phyloP scores from a whole-genome alignment of 2,113 vertebrate genomes.

The Callipepla californica region DNA sequence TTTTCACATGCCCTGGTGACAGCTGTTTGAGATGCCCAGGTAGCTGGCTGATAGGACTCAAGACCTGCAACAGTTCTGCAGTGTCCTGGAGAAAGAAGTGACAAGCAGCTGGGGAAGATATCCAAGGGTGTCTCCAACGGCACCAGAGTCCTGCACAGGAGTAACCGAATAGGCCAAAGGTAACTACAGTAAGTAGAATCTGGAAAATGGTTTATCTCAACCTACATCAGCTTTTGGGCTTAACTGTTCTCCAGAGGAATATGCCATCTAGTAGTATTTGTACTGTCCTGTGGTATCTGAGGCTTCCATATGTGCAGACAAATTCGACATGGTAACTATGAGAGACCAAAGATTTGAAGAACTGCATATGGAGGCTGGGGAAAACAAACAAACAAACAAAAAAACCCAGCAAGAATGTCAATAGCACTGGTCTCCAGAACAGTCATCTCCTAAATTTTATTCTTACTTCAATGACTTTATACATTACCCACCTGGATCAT shows the following conservation, averaged over 20 bases:
- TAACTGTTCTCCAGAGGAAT: neutral
- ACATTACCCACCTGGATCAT: neutral
- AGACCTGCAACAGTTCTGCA: neutral
- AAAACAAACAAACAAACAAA: too few relatives aligned
- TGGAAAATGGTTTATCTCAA: neutral
- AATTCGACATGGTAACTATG: rapidly evolving
- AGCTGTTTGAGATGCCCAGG: neutral
- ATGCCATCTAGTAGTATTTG: neutral
- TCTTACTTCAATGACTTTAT: neutral
- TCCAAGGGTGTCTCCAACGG: neutral
- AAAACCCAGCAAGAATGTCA: neutral
- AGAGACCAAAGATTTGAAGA: neutral
- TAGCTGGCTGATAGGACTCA: neutral
- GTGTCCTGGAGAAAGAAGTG: neutral
- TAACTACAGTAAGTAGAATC: neutral
- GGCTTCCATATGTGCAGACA: neutral
- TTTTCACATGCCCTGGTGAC: neutral
- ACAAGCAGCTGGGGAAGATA: too few relatives aligned
- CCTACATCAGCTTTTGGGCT: neutral
- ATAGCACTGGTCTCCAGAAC: neutral
- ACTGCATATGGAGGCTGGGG: neutral
- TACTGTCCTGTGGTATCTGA: neutral
- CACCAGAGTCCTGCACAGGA: neutral
- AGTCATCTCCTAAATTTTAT: neutral
- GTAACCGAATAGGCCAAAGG: neutral